Evolutionary conservation across 2,888 invertebrate genomes (phyloP), one percentile per base, ranked within the genome.

Genomic region (Pseudococcus longispinus): DNA sequence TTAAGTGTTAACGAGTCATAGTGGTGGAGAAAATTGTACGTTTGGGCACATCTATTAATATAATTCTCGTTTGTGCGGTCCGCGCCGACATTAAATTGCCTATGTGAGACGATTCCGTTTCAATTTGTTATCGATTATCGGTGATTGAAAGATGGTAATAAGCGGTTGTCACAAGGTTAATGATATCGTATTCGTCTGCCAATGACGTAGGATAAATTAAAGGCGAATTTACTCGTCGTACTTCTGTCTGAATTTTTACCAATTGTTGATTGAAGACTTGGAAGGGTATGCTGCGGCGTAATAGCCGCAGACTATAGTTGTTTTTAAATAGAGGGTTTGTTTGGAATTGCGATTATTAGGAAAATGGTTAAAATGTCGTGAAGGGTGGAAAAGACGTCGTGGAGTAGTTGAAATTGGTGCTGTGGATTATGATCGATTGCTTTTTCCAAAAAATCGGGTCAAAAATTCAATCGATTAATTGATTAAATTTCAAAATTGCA

Each of bases 101-200:
- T 70, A 70, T 29, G 70, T 29, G 2, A 29, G 70, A 5, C 18
- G 37, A 29, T 70, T 70, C 29, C 0, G 37, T 37, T 70, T 70
- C 70, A 70, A 70, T 70, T 70, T 70, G 70, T 70, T 29, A 29
- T 70, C 70, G 70, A 70, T 70, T 29, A 29, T 70, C 70, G 70
- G 29, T 70, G 70, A 70, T 70, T 70, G 70, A 70, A 70, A 70
- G 70, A 70, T 29, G 70, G 70, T 29, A 70, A 60, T 60, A 70
- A 70, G 70, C 15, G 70, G 29, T 29, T 29, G 70, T 29, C 70
- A 70, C 70, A 70, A 70, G 70, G 70, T 70, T 70, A 70, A 70
- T 29, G 70, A 70, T 70, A 70, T 70, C 70, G 70, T 70, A 13
- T 70, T 70, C 70, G 29, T 70, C 70, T 70, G 70, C 70, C 29